Conservation (phyloP, 2,888 invertebrate species). For the Tenodera sinensis region DNA sequence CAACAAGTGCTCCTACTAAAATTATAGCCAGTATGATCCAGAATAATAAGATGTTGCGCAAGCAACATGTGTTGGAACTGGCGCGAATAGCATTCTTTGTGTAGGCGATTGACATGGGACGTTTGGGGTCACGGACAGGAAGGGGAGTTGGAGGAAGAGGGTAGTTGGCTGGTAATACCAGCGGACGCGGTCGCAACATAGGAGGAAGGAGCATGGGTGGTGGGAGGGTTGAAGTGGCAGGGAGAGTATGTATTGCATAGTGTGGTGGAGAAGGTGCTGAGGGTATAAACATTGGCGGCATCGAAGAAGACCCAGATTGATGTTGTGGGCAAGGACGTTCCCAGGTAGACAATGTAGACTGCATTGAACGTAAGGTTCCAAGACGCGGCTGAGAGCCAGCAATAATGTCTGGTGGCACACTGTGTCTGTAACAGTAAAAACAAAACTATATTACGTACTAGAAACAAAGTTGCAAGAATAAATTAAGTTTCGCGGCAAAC, state of each 20-base stretch:
- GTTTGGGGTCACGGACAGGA: slow-evolving; percentile 32
- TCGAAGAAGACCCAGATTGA: too few species aligned
- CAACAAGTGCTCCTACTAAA: slow-evolving; percentile 37
- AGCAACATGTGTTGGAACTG: slow-evolving; percentile 32
- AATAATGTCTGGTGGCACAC: neutral
- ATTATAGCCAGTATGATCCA: slow-evolving; percentile 39
- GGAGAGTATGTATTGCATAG: neutral
- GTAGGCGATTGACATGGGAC: slow-evolving; percentile 24
- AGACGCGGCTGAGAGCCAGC: slow-evolving; percentile 4
- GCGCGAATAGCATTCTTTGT: slow-evolving; percentile 21
- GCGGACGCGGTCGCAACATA: slow-evolving; percentile 32
- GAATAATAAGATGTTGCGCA: slow-evolving; percentile 38
- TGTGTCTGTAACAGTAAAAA: neutral
- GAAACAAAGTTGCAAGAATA: neutral
- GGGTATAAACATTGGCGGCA: too few species aligned
- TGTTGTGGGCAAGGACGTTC: too few species aligned
- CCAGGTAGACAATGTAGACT: slow-evolving; percentile 31
- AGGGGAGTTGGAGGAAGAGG: slow-evolving; percentile 32
- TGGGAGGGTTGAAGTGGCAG: slow-evolving; percentile 25
- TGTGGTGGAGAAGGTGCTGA: slow-evolving; percentile 18
- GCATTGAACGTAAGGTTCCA: slow-evolving; percentile 32
- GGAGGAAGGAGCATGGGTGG: slow-evolving; percentile 32
- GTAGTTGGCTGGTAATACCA: slow-evolving; percentile 28
- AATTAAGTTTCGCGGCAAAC: too few species aligned
- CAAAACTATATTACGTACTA: neutral